Evolutionary conservation across 2,113 vertebrate genomes (phyloP).

Genomic region (Candoia aspera): DNA sequence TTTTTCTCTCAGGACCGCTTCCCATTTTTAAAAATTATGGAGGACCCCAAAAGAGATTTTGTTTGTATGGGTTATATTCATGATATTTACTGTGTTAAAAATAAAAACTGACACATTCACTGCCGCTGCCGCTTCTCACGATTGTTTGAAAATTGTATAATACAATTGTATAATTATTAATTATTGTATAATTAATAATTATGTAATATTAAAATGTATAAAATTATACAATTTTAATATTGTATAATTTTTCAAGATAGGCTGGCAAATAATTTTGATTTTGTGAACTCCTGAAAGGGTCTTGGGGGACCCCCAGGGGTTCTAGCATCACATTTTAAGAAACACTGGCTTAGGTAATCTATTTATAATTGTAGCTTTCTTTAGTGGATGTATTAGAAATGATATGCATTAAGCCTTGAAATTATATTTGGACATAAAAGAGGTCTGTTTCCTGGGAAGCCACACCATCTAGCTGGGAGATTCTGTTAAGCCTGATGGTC

Average conservation of each 20-base stretch:
- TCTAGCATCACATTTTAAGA: background rate
- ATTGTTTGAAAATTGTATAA: too few species aligned
- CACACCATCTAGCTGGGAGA: background rate
- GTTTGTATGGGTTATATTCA: background rate
- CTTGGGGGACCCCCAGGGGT: background rate
- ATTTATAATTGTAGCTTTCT: background rate
- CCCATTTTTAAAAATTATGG: background rate
- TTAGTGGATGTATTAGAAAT: background rate
- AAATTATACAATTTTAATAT: too few species aligned
- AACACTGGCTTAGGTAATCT: background rate
- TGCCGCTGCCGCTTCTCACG: background rate
- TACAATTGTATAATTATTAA: too few species aligned
- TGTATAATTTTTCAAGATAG: background rate
- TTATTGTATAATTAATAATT: too few species aligned
- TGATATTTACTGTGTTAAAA: background rate
- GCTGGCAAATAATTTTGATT: background rate
- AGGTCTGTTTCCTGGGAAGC: background rate
- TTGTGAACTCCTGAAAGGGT: background rate
- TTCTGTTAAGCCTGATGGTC: background rate
- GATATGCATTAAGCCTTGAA: background rate
- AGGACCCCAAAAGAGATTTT: background rate
- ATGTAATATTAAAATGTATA: too few species aligned
- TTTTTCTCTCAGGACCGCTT: background rate
- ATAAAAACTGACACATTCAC: background rate
- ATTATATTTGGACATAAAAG: background rate